Percentiles rank a stretch among this genome's conserved stretches.
These are phyloP conservation scores for Blera fallax DNA, from an alignment of 2,888 invertebrate genomes.

Conservation along the genomic window DNA sequence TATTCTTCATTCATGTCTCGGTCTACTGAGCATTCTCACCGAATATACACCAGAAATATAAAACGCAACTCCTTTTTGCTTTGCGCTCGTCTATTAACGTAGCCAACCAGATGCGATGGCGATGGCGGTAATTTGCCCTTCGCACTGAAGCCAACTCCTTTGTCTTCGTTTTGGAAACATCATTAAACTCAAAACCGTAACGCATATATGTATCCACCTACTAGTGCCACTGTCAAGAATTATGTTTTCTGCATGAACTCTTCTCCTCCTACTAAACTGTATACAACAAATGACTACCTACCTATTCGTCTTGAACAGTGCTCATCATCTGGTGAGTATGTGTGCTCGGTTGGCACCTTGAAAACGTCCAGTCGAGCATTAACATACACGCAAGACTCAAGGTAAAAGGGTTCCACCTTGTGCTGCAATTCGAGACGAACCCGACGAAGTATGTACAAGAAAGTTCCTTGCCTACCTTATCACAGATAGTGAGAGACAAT, in stretches of 20 bases:
- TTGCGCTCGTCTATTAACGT: conserved; percentile 15
- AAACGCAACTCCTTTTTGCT: neutral
- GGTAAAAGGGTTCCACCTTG: conserved; percentile 36
- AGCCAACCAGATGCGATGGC: conserved; percentile 34
- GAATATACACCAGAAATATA: neutral
- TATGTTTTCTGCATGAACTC: conserved; percentile 68
- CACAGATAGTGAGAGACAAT: conserved; percentile 46
- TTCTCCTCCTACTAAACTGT: conserved; percentile 17
- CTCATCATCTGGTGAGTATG: conserved; percentile 28
- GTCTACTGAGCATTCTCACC: conserved; percentile 67
- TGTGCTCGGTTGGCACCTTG: conserved; percentile 55
- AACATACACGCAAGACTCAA: conserved; percentile 48
- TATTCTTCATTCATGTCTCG: conserved; percentile 47
- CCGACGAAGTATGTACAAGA: conserved; percentile 1
- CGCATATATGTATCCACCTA: conserved; percentile 39
- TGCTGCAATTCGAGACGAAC: conserved; percentile 54
- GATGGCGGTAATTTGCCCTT: conserved; percentile 30
- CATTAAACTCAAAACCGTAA: conserved; percentile 61
- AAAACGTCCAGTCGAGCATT: conserved; percentile 58
- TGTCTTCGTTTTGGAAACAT: conserved; percentile 40
- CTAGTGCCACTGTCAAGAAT: conserved; percentile 55
- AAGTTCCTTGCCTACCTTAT: conserved; percentile 49
- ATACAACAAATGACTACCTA: conserved; percentile 27
- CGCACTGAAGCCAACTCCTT: conserved; percentile 11
- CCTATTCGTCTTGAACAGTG: conserved; percentile 48